Evolutionary conservation across 2,797 vertebrate species (phyloP), one percentile per base, ranked within the genome.

Genomic region (Serranus cabrilla): DNA sequence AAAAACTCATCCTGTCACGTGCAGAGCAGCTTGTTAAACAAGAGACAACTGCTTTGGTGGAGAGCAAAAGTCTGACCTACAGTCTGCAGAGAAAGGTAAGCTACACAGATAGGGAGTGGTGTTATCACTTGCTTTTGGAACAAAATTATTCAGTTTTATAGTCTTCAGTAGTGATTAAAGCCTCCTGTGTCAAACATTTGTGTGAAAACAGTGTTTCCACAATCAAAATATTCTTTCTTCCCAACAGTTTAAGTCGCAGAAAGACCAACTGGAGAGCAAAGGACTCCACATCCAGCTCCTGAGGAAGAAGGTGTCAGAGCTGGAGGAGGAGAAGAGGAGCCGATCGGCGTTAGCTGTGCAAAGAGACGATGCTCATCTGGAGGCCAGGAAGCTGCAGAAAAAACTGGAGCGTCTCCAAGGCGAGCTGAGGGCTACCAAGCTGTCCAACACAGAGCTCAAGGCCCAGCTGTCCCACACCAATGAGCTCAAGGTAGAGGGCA

Each of bases 401-500:
- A 96, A 94, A 80, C 77, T 94, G 73, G 96, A 97, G 71, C 92
- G 94, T 71, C 88, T 98, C 64, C 97, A 97, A 82, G 92, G 91
- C n/a, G 96, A 98, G 77, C 94, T 99, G 85, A 92, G 65, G 64
- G 73, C 87, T n/a, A 83, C 89, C 55, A 96, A 71, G 54, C 83
- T 93, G 78, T 89, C 76, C 1, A 96, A 95, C 85, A 94, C 88
- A 0, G 95, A 97, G 76, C 96, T 98, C 76, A 97, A 96, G 92
- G 95, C 95, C 74, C 96, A 95, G 75, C 92, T 98, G 40, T 95
- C 95, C 7, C 95, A 97, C 87, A 94, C 95, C 86, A 95, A 67
- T 46, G 96, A 97, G 82, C 96, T 98, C 61, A 98, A 99, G 97
- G 97, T 95, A 94, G 94, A 96, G 66, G 94, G 94, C 43, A 89